A percentile compares a stretch with the other conserved stretches of the same genome.
phyloP scores from a whole-genome alignment of 2,888 invertebrate species.

The Blastobasis lacticolella region DNA sequence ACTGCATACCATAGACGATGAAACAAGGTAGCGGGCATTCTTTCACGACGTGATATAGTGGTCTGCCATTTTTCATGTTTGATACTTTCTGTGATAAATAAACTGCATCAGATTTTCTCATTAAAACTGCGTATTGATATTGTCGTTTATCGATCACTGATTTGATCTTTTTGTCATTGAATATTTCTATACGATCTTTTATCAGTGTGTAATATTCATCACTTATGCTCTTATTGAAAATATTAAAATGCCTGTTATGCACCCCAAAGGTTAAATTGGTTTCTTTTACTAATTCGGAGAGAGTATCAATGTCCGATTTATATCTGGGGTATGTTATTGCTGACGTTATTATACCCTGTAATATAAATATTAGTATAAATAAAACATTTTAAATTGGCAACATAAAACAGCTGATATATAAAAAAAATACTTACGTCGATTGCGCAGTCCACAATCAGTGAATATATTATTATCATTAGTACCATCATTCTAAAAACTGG shows the following conservation, averaged over 20 bases:
- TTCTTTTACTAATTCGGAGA: constrained; percentile 28
- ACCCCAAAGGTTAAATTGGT: constrained; percentile 49
- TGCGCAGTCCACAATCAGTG: constrained; percentile 54
- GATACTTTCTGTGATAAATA: constrained; percentile 36
- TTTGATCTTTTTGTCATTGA: constrained; percentile 51
- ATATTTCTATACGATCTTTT: constrained; percentile 38
- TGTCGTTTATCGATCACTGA: constrained; percentile 49
- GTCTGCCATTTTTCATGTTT: constrained; percentile 51
- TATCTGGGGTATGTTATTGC: constrained; percentile 55
- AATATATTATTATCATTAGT: constrained; percentile 48
- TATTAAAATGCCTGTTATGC: constrained; percentile 46
- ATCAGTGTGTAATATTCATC: constrained; percentile 29
- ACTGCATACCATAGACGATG: constrained; percentile 70
- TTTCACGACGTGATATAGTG: constrained; percentile 58
- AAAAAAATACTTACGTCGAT: constrained; percentile 55
- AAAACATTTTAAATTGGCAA: not conserved
- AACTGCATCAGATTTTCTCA: constrained; percentile 59
- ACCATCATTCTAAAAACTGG: constrained; percentile 45
- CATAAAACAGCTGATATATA: not conserved
- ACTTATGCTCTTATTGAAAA: constrained; percentile 43
- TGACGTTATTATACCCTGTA: constrained; percentile 59
- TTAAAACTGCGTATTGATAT: constrained; percentile 59
- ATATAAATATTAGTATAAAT: constrained; percentile 9
- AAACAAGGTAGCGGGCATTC: constrained; percentile 73
- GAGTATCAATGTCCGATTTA: constrained; percentile 40